A percentile compares a stretch with the other conserved stretches of the same genome.
These are phyloP conservation scores for Heliopora coerulea DNA, from an alignment of 92 coral and sea anemone genomes.

Conservation along the genomic window DNA sequence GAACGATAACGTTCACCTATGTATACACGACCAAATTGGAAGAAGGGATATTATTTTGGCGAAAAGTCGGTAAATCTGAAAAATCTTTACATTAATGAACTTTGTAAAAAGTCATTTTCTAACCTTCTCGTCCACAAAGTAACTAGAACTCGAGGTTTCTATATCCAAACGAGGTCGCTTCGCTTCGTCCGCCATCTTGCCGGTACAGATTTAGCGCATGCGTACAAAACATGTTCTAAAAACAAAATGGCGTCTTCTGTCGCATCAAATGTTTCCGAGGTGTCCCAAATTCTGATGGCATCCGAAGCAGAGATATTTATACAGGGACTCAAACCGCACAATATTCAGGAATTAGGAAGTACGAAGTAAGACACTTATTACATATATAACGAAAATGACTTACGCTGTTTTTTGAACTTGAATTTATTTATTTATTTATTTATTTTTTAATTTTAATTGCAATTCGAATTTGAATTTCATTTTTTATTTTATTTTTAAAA, in stretches of 20 bases:
- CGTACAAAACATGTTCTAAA: background rate
- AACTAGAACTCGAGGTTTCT: background rate
- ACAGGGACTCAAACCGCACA: conserved; percentile 68
- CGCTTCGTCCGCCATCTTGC: conserved; percentile 84
- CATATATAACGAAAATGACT: too few relatives aligned
- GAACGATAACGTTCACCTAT: too few relatives aligned
- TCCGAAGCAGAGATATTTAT: conserved; percentile 94
- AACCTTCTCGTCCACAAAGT: conserved; percentile 25
- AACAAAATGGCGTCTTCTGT: conserved; percentile 61
- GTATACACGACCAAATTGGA: too few relatives aligned
- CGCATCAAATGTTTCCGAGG: conserved; percentile 40
- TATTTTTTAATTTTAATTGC: too few relatives aligned
- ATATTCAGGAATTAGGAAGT: conserved; percentile 78
- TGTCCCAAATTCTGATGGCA: conserved; percentile 71
- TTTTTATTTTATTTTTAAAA: too few relatives aligned
- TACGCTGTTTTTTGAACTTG: background rate
- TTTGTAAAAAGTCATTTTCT: background rate
- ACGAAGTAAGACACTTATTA: conserved; percentile 65
- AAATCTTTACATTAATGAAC: background rate
- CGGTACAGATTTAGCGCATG: too few relatives aligned
- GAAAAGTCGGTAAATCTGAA: background rate
- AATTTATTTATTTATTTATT: background rate
- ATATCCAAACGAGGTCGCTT: conserved; percentile 27
- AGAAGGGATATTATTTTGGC: too few relatives aligned
- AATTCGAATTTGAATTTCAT: too few relatives aligned